Evolutionary conservation across 2,888 invertebrate genomes (phyloP), one percentile per base, ranked within the genome.

Genomic region (Drosophila tripunctata): DNA sequence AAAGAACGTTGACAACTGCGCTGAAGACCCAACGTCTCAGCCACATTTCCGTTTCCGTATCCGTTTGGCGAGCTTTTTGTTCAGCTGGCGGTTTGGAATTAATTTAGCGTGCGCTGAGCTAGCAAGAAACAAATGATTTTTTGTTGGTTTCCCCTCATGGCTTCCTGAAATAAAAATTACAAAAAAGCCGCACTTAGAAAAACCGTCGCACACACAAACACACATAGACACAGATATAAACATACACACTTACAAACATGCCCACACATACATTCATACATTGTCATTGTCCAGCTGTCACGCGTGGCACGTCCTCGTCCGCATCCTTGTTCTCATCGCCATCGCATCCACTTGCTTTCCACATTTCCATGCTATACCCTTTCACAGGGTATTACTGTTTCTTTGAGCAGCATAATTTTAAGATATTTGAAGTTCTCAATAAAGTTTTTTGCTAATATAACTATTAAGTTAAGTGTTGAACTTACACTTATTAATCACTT

Each of bases 211-310:
- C 51, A 55, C 21, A 30, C 60, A 15, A 24, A 47, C 48, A 52
- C 22, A 27, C n/a, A 56, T 17, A 51, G 44, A 54, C 6, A 38
- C 15, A 52, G 4, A 30, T 17, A 24, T 4, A n/a, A 27, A 30
- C 21, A 24, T 4, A n/a, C 27, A 54, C 19, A 63, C 15, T 21
- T 6, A 40, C 14, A 44, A 12, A 38, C 19, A 41, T 21, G 22
- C 12, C 19, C 22, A 33, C 27, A 60, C 31, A 48, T 22, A 54
- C 43, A 55, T 41, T 43, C 45, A 61, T 50, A 71, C 65, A 72
- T 64, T 84, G 81, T 84, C 77, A 84, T 82, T 84, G 85, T 84
- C 82, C 82, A 84, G 82, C 82, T 85, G 82, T 82, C 82, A 85
- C 79, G 79, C 82, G 77, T 82, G 85, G 75, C 85, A 73, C 63